phyloP scores from a whole-genome alignment of 2,888 invertebrate species.

The Cartodere bifasciata region DNA sequence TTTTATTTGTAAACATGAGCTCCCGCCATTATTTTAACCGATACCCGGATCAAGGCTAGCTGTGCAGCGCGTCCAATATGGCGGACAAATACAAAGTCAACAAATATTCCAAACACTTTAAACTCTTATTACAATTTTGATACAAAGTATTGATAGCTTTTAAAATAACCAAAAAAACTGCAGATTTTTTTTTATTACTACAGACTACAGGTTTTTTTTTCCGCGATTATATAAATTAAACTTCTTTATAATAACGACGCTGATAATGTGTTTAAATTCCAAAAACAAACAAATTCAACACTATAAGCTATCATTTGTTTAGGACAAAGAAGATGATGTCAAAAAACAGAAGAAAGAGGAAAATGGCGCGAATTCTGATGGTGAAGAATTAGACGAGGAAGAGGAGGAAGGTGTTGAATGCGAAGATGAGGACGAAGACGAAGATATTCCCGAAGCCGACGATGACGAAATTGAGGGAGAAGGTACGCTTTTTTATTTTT shows the following conservation, averaged over 20 bases:
- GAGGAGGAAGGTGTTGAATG: slow-evolving; percentile 36
- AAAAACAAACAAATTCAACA: no score
- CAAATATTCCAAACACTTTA: no score
- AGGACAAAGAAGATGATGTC: slow-evolving; percentile 63
- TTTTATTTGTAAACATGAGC: slow-evolving; percentile 25
- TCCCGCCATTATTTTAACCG: slow-evolving; percentile 30
- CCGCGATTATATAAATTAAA: no score
- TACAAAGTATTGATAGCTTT: no score
- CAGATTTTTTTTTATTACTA: no score
- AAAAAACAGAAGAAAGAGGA: slow-evolving; percentile 74
- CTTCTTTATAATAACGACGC: no score
- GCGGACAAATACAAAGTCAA: no score
- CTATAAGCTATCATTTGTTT: no score
- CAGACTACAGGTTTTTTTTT: no score
- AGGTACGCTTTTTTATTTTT: slow-evolving; percentile 22
- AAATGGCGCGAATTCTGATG: slow-evolving; percentile 55
- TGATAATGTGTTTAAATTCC: no score
- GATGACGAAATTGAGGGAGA: slow-evolving; percentile 36
- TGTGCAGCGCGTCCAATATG: slow-evolving; percentile 20
- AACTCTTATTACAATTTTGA: no score
- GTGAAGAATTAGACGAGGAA: slow-evolving; percentile 51
- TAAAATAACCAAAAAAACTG: no score
- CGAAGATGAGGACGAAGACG: slow-evolving; percentile 35
- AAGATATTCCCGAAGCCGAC: slow-evolving; percentile 35
- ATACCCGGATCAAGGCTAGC: slow-evolving; percentile 30